Evolutionary conservation across 2,888 invertebrate genomes (phyloP).

Genomic region (Fragum whitleyi): DNA sequence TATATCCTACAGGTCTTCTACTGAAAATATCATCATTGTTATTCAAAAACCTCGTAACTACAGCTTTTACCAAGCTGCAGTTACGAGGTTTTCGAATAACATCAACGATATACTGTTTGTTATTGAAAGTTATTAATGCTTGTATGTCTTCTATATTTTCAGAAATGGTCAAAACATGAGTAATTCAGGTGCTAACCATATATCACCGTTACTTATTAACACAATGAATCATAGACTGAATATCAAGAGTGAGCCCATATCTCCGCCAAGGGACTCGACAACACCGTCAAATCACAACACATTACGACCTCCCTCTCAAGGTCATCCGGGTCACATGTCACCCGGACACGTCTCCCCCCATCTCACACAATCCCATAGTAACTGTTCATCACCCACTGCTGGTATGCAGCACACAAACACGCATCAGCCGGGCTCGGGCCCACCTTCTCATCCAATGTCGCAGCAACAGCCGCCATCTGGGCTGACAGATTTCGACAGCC

Average conservation of each 20-base stretch:
- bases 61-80: too few species aligned
- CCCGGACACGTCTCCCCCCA: constrained; percentile 68
- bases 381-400: constrained; percentile 85
- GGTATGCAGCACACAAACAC: constrained; percentile 51
- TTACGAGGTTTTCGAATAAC: too few species aligned
- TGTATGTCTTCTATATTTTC: constrained; percentile 26
- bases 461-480: constrained; percentile 55
- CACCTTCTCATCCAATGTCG: constrained; percentile 54
- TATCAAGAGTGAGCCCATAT: constrained; percentile 97
- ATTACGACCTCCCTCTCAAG: constrained; percentile 87
- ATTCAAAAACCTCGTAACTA: too few species aligned
- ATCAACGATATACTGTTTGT: too few species aligned
- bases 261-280: constrained; percentile 94
- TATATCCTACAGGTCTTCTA: too few species aligned
- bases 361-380: constrained; percentile 85
- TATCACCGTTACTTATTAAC: constrained; percentile 79
- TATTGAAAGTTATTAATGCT: not conserved
- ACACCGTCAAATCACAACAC: constrained; percentile 83
- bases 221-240: constrained; percentile 86
- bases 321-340: constrained; percentile 77
- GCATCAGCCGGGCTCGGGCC: constrained; percentile 46
- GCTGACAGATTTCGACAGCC: constrained; percentile 82
- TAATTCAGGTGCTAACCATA: constrained; percentile 66
- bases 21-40: too few species aligned
- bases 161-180: constrained; percentile 69